Conservation (phyloP, 1,140 invertebrate species). For the Apis laboriosa region DNA sequence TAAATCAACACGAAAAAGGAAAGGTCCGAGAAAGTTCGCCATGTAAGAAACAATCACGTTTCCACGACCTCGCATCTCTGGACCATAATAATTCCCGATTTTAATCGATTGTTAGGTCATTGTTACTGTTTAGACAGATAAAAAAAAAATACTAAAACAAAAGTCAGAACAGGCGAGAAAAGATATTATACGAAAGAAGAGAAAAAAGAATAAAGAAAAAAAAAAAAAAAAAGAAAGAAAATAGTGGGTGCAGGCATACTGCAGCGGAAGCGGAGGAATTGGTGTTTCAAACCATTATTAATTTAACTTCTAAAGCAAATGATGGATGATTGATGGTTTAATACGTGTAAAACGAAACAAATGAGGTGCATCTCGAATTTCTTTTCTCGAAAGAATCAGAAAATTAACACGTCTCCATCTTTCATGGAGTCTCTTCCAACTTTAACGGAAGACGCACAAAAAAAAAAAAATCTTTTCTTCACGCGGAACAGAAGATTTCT, state of each 20-base stretch:
- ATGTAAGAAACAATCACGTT: slow-evolving; percentile 66
- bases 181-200: background rate
- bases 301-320: slow-evolving; percentile 2
- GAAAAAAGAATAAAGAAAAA: background rate
- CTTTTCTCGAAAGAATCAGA: background rate
- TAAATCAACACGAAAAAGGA: slow-evolving; percentile 22
- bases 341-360: background rate
- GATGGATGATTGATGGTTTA: background rate
- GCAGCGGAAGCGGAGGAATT: background rate
- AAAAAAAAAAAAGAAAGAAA: slow-evolving; percentile 34
- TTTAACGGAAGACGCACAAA: too few relatives aligned
- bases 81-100: background rate
- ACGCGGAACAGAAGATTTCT: too few relatives aligned
- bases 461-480: too few relatives aligned
- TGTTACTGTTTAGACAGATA: slow-evolving; percentile 19
- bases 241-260: slow-evolving; percentile 33
- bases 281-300: background rate
- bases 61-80: slow-evolving; percentile 57
- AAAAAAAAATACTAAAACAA: slow-evolving; percentile 32
- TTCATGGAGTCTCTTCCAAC: background rate
- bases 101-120: background rate
- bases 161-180: slow-evolving; percentile 23
- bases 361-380: background rate
- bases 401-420: background rate
- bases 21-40: slow-evolving; percentile 42